phyloP scores from a whole-genome alignment of 2,888 invertebrate genomes.

The Chirona hameri region DNA sequence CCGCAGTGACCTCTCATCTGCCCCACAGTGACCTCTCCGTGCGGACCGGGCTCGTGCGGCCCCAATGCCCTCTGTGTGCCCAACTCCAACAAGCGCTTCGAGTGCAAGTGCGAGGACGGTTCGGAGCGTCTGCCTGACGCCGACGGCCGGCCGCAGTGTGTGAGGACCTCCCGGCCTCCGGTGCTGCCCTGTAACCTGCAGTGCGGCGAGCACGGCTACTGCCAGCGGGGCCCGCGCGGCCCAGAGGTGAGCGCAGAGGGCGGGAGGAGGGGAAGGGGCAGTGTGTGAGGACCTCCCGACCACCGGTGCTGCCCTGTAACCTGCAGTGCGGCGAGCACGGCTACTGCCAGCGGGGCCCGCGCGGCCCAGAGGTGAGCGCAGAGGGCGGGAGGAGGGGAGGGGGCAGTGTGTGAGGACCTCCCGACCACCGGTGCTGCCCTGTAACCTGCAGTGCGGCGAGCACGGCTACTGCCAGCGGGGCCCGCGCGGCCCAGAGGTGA shows the following conservation, averaged over 20 bases:
- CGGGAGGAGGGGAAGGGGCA: not conserved
- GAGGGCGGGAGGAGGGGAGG: not conserved
- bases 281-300: not conserved
- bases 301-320: not conserved
- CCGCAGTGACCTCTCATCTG: not conserved
- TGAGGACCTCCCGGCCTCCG: not conserved
- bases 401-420: not conserved
- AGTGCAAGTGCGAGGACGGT: slow-evolving; percentile 49
- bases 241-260: not conserved
- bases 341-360: not conserved
- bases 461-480: not conserved
- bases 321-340: not conserved
- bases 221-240: not conserved
- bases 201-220: not conserved
- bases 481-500: not conserved
- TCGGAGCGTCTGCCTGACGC: slow-evolving; percentile 39
- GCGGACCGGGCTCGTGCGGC: slow-evolving; percentile 58
- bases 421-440: not conserved
- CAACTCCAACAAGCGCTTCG: slow-evolving; percentile 42
- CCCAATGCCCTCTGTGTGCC: slow-evolving; percentile 58
- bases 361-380: not conserved
- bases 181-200: not conserved
- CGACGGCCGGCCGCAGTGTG: slow-evolving; percentile 31
- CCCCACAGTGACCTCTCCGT: slow-evolving; percentile 50
- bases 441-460: not conserved